Evolutionary conservation across 64 coral and sea anemone species (phyloP).

Genomic region (Stichodactyla helianthus): DNA sequence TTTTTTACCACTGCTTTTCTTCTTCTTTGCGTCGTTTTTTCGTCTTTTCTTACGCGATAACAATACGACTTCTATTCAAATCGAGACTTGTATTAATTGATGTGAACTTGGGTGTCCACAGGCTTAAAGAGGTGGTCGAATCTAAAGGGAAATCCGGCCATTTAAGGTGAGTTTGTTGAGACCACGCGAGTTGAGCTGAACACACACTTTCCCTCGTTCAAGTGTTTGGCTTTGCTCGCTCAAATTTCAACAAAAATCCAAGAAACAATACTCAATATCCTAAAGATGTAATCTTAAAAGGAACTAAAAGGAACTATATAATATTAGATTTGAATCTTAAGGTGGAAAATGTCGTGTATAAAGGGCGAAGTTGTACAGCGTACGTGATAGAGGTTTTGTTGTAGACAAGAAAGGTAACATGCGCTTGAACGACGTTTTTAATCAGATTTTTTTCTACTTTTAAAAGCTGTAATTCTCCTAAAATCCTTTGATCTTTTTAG

Average conservation of each 20-base stretch:
- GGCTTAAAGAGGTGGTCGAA: constrained; percentile 20
- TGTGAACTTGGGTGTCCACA: not conserved
- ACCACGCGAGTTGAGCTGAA: not conserved
- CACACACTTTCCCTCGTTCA: not conserved
- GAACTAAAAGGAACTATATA: not conserved
- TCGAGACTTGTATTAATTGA: not conserved
- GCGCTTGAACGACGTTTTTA: not conserved
- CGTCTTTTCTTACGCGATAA: not conserved
- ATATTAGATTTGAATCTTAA: not conserved
- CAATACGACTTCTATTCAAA: not conserved
- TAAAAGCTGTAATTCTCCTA: not conserved
- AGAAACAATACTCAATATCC: not conserved
- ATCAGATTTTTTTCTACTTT: not conserved
- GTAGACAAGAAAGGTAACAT: not conserved
- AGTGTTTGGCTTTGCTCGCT: not conserved
- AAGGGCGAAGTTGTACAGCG: not conserved
- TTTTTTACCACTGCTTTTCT: not conserved
- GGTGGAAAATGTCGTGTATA: not conserved
- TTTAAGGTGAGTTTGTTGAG: constrained; percentile 14
- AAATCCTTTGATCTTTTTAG: not conserved
- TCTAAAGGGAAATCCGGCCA: constrained; percentile 22
- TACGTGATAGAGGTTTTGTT: not conserved
- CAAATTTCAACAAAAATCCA: not conserved
- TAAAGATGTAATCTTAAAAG: not conserved
- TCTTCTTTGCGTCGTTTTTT: not conserved